Conservation (phyloP, 1,140 invertebrate species). For the Meloidogyne floridensis region DNA sequence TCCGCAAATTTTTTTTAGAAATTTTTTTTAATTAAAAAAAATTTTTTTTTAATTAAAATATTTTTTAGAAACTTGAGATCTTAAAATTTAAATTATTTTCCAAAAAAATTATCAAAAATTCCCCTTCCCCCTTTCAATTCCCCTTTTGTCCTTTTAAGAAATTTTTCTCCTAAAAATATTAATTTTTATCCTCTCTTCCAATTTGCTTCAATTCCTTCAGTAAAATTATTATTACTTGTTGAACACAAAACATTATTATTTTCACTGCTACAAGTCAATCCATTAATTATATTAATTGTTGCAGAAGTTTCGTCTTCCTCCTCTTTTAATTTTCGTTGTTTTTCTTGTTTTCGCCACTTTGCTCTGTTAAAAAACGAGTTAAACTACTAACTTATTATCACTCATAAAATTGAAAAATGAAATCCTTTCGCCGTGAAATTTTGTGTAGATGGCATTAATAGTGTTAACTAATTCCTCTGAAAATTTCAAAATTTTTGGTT, state of each 20-base stretch:
- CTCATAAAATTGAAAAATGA: too few relatives aligned
- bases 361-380: conserved; percentile 31
- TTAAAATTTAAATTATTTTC: too few relatives aligned
- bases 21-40: background rate
- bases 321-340: conserved; percentile 52
- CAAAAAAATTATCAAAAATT: too few relatives aligned
- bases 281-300: background rate
- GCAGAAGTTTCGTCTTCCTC: background rate
- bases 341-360: conserved; percentile 59
- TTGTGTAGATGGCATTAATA: too few relatives aligned
- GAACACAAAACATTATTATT: background rate
- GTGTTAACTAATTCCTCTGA: too few relatives aligned
- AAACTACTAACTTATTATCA: too few relatives aligned
- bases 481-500: too few relatives aligned
- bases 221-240: background rate
- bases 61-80: too few relatives aligned
- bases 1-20: too few relatives aligned
- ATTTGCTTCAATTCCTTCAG: background rate
- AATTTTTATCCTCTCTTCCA: background rate
- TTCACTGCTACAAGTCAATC: background rate
- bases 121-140: too few relatives aligned
- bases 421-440: too few relatives aligned
- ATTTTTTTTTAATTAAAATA: background rate
- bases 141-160: background rate
- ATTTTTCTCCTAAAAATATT: background rate